Evolutionary conservation across 1,140 invertebrate species (phyloP), one percentile per base, ranked within the genome.

Genomic region (Pogonomyrmex californicus): DNA sequence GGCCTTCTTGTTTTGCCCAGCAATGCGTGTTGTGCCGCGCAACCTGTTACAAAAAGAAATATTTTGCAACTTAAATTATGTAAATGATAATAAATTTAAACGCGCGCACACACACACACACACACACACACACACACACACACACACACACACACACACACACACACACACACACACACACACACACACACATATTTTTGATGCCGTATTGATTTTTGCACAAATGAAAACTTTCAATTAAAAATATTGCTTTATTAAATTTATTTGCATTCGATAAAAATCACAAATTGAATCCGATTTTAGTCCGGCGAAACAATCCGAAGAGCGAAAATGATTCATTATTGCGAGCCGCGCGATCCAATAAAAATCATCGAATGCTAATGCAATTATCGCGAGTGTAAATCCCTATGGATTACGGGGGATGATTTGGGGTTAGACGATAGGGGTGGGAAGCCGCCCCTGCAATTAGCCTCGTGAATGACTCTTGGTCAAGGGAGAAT

Each of bases 1-100:
- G 99, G 99, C 88, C 99, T 96, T 71, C 99, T 96, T 6, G 99
- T 99, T 96, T 99, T 99, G 2, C 99, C 99, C 62, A 99, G 96
- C 0, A 99, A 96, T 0, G 98, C 97, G 92, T 98, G 98, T 91
- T 96, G 98, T 5, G 94, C 94, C 44, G 96, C 92, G 86, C 95
- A 95, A 87, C 96, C 96, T 97, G 54, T 68, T 54, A 56, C 56
- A 30, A 73, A 30, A 56, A 70, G 63, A 38, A 71, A 14, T 30
- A 6, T 60, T 49, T 7, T 7, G 5, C 23, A 23, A 23, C 23
- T 23, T 23, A 23, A 23, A 23, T 23, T 23, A 23, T 23, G 23
- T 23, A 23, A 23, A 23, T 23, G 23, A 23, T 23, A 23, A 23
- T 23, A 23, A 23, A 23, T 23, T 23, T 23, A 23, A 23, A 23